Conservation (phyloP, 2,113 vertebrate species). For the Syrrhaptes paradoxus region DNA sequence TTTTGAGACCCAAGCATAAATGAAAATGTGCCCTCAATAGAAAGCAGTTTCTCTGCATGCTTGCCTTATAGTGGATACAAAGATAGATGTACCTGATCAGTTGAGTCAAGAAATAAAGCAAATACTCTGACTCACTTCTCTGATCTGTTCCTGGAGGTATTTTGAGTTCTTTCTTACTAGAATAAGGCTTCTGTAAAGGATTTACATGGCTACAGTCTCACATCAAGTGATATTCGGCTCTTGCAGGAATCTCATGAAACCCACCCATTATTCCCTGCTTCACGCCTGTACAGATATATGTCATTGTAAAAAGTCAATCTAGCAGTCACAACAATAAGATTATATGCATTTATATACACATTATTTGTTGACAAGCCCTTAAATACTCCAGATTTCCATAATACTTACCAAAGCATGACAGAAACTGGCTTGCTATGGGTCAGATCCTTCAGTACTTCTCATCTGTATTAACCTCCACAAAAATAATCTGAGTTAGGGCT, state of each 20-base stretch:
- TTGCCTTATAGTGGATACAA: not conserved
- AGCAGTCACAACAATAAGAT: not conserved
- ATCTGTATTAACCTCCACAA: not conserved
- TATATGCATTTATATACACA: not conserved
- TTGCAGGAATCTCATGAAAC: not conserved
- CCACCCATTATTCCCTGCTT: not conserved
- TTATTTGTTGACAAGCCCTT: not conserved
- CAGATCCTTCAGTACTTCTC: not conserved
- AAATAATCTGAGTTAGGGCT: not conserved
- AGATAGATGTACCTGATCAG: fast-evolving
- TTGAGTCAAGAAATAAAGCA: not conserved
- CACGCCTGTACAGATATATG: fast-evolving
- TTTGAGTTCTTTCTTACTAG: not conserved
- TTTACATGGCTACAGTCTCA: not conserved
- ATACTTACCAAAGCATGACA: not conserved
- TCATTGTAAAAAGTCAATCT: not conserved
- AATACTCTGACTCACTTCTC: not conserved
- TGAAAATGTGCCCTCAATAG: not conserved
- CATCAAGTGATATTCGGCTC: not conserved
- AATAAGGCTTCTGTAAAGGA: not conserved
- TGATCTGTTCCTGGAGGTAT: not conserved
- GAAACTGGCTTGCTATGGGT: not conserved
- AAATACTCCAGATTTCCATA: not conserved
- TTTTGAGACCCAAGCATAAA: not conserved
- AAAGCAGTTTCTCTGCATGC: not conserved